phyloP scores from a whole-genome alignment of 1,140 invertebrate genomes.

The Lucilia cuprina region DNA sequence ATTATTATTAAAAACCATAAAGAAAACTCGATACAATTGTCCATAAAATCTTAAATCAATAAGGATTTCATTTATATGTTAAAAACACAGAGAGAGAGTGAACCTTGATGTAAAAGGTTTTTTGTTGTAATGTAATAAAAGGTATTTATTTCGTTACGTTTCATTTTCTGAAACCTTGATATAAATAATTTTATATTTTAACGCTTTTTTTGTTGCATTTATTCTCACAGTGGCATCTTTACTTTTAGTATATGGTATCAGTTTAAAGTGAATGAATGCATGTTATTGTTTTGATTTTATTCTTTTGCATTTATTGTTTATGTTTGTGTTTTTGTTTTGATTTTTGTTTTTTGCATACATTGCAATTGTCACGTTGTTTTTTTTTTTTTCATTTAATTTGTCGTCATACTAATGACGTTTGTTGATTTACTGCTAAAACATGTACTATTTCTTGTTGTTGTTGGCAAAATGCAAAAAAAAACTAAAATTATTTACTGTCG shows the following conservation, averaged over 20 bases:
- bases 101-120: background rate
- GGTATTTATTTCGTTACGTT: background rate
- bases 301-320: background rate
- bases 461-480: too few relatives aligned
- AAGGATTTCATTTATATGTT: too few relatives aligned
- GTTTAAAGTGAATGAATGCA: background rate
- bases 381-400: too few relatives aligned
- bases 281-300: background rate
- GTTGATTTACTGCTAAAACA: background rate
- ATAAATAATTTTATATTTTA: background rate
- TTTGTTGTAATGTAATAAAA: background rate
- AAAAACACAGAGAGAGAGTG: background rate
- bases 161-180: background rate
- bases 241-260: background rate
- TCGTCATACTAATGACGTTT: background rate
- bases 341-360: background rate
- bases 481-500: too few relatives aligned
- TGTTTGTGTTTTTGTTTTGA: background rate
- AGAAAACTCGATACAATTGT: too few relatives aligned
- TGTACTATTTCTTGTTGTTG: background rate
- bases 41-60: background rate
- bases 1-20: too few relatives aligned
- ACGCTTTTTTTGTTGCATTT: background rate
- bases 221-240: background rate
- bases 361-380: background rate